Evolutionary conservation across 2,888 invertebrate genomes (phyloP).

Genomic region (Rotaria macrura): DNA sequence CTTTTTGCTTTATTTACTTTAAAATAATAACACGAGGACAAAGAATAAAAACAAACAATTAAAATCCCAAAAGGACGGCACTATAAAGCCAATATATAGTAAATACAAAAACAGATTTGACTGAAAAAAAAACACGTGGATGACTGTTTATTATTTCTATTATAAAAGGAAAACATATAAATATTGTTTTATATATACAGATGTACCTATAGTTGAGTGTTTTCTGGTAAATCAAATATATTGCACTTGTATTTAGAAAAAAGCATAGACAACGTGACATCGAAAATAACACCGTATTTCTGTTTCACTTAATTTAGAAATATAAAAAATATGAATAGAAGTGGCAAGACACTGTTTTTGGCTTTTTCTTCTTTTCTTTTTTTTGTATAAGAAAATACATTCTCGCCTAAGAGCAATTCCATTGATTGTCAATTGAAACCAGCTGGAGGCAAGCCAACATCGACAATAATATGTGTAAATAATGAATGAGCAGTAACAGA

Average conservation of each 20-base stretch:
- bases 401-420: background rate
- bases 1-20: background rate
- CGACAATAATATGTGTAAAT: slow-evolving; percentile 32
- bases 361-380: too few relatives aligned
- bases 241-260: background rate
- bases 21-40: background rate
- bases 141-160: background rate
- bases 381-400: background rate
- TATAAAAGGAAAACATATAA: background rate
- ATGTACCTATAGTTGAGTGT: background rate
- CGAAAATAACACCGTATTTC: background rate
- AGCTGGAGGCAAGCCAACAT: slow-evolving; percentile 29
- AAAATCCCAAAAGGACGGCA: background rate
- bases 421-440: slow-evolving; percentile 21
- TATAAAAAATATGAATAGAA: background rate
- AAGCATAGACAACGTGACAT: background rate
- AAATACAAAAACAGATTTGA: background rate
- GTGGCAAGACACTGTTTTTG: background rate
- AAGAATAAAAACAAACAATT: background rate
- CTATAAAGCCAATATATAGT: background rate
- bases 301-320: background rate
- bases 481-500: slow-evolving; percentile 20
- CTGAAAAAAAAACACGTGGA: background rate
- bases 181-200: background rate
- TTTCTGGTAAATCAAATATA: background rate